Evolutionary conservation across 2,888 invertebrate species (phyloP).

Genomic region (Allacma fusca): DNA sequence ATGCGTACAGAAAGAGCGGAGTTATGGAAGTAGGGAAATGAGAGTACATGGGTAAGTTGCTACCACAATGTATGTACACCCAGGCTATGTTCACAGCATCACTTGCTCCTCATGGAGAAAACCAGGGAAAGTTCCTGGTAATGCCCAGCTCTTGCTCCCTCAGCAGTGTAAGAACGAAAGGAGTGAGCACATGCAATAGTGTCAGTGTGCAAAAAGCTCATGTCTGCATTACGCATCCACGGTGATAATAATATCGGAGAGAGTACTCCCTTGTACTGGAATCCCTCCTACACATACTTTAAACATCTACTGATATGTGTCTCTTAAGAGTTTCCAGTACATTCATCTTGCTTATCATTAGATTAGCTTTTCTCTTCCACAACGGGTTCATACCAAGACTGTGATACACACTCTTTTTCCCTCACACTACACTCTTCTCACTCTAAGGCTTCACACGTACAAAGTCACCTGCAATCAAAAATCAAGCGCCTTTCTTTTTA

Average conservation of each 20-base stretch:
- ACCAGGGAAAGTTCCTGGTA: background rate
- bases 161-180: background rate
- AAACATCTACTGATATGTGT: background rate
- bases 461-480: too few relatives aligned
- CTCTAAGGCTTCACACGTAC: too few relatives aligned
- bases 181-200: background rate
- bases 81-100: background rate
- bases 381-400: background rate
- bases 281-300: background rate
- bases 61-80: background rate
- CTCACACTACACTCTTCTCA: too few relatives aligned
- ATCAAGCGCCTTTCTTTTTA: too few relatives aligned
- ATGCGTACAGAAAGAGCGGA: background rate
- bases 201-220: background rate
- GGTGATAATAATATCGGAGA: conserved; percentile 13
- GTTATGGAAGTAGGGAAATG: background rate
- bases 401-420: background rate
- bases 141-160: background rate
- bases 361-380: conserved; percentile 5
- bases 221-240: conserved; percentile 19
- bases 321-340: background rate
- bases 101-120: background rate
- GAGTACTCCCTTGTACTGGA: background rate
- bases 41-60: background rate
- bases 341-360: conserved; percentile 16